These are phyloP conservation scores for Caenorhabditis sp. DNA, from an alignment of 2,888 invertebrate genomes.

Conservation along the genomic window DNA sequence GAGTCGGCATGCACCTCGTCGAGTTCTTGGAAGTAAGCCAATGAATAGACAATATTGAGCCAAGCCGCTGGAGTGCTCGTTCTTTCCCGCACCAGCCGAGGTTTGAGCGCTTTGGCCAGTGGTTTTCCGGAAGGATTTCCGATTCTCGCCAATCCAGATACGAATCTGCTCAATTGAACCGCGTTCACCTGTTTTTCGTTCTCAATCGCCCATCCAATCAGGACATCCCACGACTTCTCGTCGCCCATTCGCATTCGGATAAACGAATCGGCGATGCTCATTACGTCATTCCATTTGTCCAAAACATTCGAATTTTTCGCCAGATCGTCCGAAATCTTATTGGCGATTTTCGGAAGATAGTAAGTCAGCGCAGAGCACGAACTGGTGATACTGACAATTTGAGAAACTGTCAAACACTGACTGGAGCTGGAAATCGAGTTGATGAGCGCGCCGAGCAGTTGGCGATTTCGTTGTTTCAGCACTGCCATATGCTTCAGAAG, in stretches of 20 bases:
- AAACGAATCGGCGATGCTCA: slow-evolving; percentile 22
- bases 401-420: slow-evolving; percentile 25
- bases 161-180: slow-evolving; percentile 28
- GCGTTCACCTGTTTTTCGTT: slow-evolving; percentile 18
- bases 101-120: slow-evolving; percentile 26
- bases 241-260: slow-evolving; percentile 42
- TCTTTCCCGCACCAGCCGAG: slow-evolving; percentile 5
- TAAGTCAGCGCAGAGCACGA: slow-evolving; percentile 21
- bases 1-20: slow-evolving; percentile 41
- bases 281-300: slow-evolving; percentile 37
- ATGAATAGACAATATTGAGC: slow-evolving; percentile 43
- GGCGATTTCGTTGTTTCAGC: slow-evolving; percentile 22
- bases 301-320: slow-evolving; percentile 41
- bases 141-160: slow-evolving; percentile 31
- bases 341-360: slow-evolving; percentile 12
- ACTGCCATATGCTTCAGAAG: slow-evolving; percentile 39
- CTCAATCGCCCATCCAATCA: slow-evolving; percentile 41
- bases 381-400: slow-evolving; percentile 26
- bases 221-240: slow-evolving; percentile 29
- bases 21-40: slow-evolving; percentile 52
- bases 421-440: slow-evolving; percentile 11
- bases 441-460: slow-evolving; percentile 16
- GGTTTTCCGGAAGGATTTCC: slow-evolving; percentile 37
- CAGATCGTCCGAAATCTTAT: slow-evolving; percentile 30
- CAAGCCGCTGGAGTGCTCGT: not conserved